Conservation (phyloP, 1,140 invertebrate species). For the Dendroctonus valens region DNA sequence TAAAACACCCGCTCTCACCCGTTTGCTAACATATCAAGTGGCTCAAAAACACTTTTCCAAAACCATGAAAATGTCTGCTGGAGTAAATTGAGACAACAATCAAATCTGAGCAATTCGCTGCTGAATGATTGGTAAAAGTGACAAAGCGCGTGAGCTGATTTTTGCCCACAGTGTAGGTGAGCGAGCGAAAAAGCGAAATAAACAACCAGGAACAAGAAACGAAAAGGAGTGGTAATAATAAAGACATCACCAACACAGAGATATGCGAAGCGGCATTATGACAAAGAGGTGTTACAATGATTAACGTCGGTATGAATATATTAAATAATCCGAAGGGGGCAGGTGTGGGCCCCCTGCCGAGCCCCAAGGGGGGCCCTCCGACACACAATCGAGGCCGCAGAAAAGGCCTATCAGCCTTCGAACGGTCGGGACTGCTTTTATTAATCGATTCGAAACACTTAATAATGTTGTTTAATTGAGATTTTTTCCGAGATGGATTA, state of each 20-base stretch:
- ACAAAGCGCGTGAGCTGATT: no score
- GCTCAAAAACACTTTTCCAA: no score
- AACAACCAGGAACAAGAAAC: conserved; percentile 3
- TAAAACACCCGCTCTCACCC: no score
- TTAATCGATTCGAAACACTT: conserved; percentile 31
- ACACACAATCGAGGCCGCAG: conserved; percentile 26
- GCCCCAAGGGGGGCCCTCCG: conserved; percentile 36
- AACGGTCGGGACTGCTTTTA: conserved; percentile 19
- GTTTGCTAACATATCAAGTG: no score
- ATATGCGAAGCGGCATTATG: conserved; percentile 34
- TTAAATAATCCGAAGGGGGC: conserved; percentile 48
- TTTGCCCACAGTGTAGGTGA: no score
- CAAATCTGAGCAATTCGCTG: no score
- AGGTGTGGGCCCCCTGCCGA: conserved; percentile 43
- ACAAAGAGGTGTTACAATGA: conserved; percentile 47
- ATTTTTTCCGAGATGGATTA: conserved; percentile 16
- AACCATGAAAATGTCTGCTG: no score
- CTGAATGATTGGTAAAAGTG: no score
- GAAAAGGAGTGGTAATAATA: conserved; percentile 19
- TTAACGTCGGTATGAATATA: conserved; percentile 49
- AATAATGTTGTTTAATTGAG: conserved; percentile 30
- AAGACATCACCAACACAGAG: conserved; percentile 24
- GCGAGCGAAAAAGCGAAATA: not conserved
- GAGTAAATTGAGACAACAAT: no score
- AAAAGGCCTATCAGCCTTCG: conserved; percentile 17